Conservation (phyloP, 2,113 vertebrate genomes). For the Hiodon alosoides region DNA sequence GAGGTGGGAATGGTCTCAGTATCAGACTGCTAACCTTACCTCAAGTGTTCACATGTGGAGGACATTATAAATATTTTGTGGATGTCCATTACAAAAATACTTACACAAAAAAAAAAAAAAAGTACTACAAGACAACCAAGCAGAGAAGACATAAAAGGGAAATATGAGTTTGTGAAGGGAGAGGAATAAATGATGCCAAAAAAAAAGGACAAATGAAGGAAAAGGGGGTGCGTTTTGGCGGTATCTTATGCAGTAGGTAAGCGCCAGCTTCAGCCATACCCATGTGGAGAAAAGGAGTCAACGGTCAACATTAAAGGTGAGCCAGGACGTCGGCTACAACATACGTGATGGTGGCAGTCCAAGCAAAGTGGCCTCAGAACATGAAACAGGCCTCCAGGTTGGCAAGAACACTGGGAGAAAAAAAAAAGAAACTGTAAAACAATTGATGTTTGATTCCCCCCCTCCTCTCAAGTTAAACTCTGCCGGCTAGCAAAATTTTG, state of each 20-base stretch:
- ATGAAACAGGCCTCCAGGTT: not conserved
- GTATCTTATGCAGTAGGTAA: not conserved
- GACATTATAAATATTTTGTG: slow-evolving; percentile 60
- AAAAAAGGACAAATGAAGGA: not conserved
- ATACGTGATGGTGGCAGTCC: not conserved
- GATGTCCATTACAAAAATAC: slow-evolving; percentile 55
- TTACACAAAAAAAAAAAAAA: slow-evolving; percentile 41
- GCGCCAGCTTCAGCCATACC: not conserved
- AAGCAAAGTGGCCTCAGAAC: not conserved
- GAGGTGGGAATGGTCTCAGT: slow-evolving; percentile 57
- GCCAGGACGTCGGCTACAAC: not conserved
- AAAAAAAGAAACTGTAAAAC: not conserved
- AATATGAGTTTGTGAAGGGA: not conserved
- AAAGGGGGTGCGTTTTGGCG: not conserved
- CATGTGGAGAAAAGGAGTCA: not conserved
- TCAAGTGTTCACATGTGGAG: slow-evolving; percentile 74
- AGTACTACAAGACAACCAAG: slow-evolving; percentile 28
- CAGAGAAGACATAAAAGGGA: not conserved
- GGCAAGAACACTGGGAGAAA: not conserved
- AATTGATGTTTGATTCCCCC: not conserved
- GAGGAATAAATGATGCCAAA: not conserved
- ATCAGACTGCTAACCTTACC: slow-evolving; percentile 73
- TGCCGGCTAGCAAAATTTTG: not conserved
- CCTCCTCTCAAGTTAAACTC: not conserved
- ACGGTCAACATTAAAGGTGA: not conserved